Evolutionary conservation across 2,888 invertebrate species (phyloP), one percentile per base, ranked within the genome.

Genomic region (Rhogogaster chlorosoma): DNA sequence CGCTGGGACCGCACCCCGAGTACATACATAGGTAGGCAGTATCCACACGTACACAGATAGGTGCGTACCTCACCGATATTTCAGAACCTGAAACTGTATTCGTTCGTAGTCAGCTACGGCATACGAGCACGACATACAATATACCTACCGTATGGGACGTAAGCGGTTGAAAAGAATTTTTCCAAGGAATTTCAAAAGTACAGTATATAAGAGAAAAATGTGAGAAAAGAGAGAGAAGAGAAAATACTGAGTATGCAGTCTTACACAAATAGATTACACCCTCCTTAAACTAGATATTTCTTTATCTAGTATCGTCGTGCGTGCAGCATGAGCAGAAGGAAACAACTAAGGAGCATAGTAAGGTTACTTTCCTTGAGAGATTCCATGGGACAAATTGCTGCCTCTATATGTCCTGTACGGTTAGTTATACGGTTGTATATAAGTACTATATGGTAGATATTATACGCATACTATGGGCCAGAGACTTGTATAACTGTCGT

Each of bases 1-100:
- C 45, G 83, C 83, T 83, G 83, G 49, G 83, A 83, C 83, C 83
- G 83, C 83, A 83, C 67, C 83, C 67, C 83, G 29, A 64, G 67
- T 45, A 61, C 42, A 67, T 67, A 67, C 82, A 32, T 26, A 67
- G n/a, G 45, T 64, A 15, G n/a, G 2, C 0, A 61, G 22, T 73
- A 42, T 73, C 29, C 32, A 32, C 29, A 67, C 73, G 12, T 15
- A 29, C 26, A 42, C 26, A 22, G 22, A 73, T 38, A 26, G 42
- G 73, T 67, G 32, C 10, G 67, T 29, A 61, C 61, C 67, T 32
- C 32, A 10, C 67, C 32, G 67, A 67, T 67, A 4, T 67, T 29
- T 18, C 12, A 7, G 53, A 32, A 32, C 67, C 18, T 67, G 67
- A 32, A 67, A 67, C 67, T 67, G 15, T 67, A 26, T 26, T 6